Conservation (phyloP, 2,113 vertebrate species). For the Barnardius zonarius region DNA sequence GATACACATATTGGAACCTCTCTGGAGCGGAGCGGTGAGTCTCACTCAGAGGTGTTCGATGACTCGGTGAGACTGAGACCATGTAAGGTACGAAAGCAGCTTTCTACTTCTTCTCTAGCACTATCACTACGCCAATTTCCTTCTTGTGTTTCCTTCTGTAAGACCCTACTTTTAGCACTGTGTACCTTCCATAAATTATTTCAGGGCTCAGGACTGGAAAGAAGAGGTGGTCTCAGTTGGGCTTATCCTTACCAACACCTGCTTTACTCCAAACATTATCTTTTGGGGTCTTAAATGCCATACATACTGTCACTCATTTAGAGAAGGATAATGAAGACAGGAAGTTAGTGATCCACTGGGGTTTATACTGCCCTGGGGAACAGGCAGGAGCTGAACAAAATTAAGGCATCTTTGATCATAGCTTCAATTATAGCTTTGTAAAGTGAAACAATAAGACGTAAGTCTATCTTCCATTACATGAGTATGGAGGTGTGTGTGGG, state of each 20-base stretch:
- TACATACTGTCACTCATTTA: background rate
- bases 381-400: background rate
- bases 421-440: background rate
- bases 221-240: background rate
- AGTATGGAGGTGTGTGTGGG: background rate
- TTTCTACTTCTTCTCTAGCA: background rate
- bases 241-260: background rate
- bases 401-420: background rate
- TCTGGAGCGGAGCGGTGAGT: constrained; percentile 78
- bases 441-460: background rate
- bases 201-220: background rate
- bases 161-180: background rate
- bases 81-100: constrained; percentile 73
- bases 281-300: background rate
- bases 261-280: background rate
- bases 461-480: background rate
- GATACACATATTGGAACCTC: constrained; percentile 67
- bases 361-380: background rate
- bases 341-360: background rate
- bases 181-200: background rate
- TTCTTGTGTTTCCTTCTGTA: background rate
- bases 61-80: constrained; percentile 57
- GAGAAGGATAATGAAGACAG: background rate
- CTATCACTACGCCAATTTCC: background rate
- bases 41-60: background rate